Percentiles rank a stretch among this genome's conserved stretches.
Evolutionary conservation across 1,140 invertebrate species (phyloP).

Genomic region (Bradynema listronoti): DNA sequence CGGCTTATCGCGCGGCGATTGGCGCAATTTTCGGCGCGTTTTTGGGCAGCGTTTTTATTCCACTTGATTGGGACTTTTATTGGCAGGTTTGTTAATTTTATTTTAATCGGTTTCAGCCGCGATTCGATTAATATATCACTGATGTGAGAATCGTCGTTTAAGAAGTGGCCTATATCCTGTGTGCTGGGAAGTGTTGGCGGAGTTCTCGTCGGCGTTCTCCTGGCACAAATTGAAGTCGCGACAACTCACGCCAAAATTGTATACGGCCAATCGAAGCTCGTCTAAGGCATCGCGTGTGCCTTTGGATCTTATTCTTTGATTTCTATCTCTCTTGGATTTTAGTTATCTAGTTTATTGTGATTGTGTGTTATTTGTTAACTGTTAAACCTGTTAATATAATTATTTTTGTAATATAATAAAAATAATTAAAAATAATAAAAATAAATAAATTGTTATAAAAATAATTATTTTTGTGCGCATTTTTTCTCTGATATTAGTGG

Average conservation of each 20-base stretch:
- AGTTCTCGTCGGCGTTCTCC: slow-evolving; percentile 18
- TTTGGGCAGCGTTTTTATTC: slow-evolving; percentile 77
- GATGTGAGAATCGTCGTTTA: slow-evolving; percentile 14
- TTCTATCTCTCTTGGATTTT: too few species aligned
- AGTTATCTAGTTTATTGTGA: too few species aligned
- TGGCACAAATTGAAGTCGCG: slow-evolving; percentile 4
- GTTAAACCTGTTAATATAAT: too few species aligned
- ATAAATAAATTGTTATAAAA: too few species aligned
- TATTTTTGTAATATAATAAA: too few species aligned
- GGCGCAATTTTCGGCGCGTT: slow-evolving; percentile 72
- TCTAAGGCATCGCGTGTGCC: slow-evolving; percentile 13
- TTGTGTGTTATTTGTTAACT: too few species aligned
- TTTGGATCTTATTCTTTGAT: too few species aligned
- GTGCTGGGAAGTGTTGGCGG: slow-evolving; percentile 33
- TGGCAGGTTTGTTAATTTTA: slow-evolving; percentile 65
- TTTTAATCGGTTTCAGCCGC: slow-evolving; percentile 4
- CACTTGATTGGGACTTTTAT: slow-evolving; percentile 81
- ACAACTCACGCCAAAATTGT: slow-evolving; percentile 11
- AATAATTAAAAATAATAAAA: too few species aligned
- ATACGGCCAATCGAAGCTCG: slow-evolving; percentile 8
- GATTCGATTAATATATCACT: too few species aligned
- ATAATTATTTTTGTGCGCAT: too few species aligned
- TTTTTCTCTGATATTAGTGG: too few species aligned
- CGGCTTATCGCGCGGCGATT: slow-evolving; percentile 27
- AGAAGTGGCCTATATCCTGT: slow-evolving; percentile 45